phyloP scores from a whole-genome alignment of 2,113 vertebrate species.

The Etheostoma spectabile region DNA sequence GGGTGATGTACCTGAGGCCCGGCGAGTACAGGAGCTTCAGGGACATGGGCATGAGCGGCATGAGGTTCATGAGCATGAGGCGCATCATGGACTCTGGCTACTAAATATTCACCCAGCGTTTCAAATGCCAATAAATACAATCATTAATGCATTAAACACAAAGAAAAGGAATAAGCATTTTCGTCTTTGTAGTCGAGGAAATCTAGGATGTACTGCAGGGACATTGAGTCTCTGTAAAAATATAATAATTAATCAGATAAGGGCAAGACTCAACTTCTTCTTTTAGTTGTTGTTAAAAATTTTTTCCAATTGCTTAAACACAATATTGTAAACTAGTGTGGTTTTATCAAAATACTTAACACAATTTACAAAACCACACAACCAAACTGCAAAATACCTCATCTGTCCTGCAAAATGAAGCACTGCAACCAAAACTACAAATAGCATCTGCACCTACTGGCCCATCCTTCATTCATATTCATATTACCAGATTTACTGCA shows the following conservation, averaged over 20 bases:
- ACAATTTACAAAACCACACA: no score
- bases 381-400: no score
- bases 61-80: constrained; percentile 66
- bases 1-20: constrained; percentile 74
- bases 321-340: no score
- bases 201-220: not conserved
- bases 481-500: no score
- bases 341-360: no score
- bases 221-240: not conserved
- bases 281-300: no score
- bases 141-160: not conserved
- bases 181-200: not conserved
- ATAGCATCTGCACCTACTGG: no score
- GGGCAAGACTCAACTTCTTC: not conserved
- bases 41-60: constrained; percentile 41
- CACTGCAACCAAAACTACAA: no score
- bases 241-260: not conserved
- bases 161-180: not conserved
- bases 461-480: no score
- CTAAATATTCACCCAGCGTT: not conserved
- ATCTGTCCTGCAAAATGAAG: no score
- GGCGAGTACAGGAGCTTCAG: constrained; percentile 77
- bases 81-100: constrained; percentile 64
- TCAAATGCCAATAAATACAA: not conserved
- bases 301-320: no score